Base-by-base conservation (phyloP, 2,797 vertebrate species). In the Sardinella longiceps region DNA sequence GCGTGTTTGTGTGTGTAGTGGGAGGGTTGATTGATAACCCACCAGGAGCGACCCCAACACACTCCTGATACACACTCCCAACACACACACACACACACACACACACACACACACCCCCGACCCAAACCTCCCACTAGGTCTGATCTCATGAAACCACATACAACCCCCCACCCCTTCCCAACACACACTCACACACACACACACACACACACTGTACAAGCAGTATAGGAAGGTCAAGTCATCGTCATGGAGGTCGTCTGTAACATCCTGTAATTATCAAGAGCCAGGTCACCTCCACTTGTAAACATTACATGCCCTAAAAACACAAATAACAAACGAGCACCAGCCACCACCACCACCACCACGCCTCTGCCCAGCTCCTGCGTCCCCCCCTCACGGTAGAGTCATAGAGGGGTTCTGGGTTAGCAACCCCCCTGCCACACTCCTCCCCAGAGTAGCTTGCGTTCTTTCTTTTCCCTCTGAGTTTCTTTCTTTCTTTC, bases 201-300 rank as follows among this genome's bases (percentile, higher is more conserved):
- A 18, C 37, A 77, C 66, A 10, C 63, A 70, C 25, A 28, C 25
- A 33, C 4, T 74, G 30, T 23, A 60, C 56, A 60, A n/a, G 23
- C 53, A 56, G 23, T 23, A 74, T 15, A 74, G 37, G 12, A 74
- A 33, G 43, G 5, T 20, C 82, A 82, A 81, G 85, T 80, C 58
- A 80, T 60, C 80, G 83, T 43, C 15, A 46, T 83, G 46, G 48
- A 84, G 82, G 86, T 85, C 81, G 37, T 5, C 45, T 82, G 86
- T 84, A 84, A 81, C 77, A 77, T 86, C 86, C 88, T 85, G 87
- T 80, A 88, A 85, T 86, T 85, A 87, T 88, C 82, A 48, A 81
- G 70, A 81, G 56, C 60, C 83, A 85, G 53, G 82, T 82, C 50
- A 53, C 50, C 70, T 77, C 37, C 18, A 43, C 18, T 43, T 77